Evolutionary conservation across 1,140 invertebrate genomes (phyloP).

Genomic region (Lucilia cuprina): DNA sequence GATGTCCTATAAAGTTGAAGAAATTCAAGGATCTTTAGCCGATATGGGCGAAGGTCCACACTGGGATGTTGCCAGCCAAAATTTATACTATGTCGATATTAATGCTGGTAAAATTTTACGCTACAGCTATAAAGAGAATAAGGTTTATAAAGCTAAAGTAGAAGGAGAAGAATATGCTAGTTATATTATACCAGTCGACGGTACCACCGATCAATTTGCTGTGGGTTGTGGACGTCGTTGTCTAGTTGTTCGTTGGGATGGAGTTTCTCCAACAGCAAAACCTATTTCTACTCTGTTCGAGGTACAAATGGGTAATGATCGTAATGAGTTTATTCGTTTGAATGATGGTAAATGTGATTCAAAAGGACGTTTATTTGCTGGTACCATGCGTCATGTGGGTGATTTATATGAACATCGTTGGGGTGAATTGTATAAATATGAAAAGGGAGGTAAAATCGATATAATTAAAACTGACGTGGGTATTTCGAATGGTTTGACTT

Average conservation of each 20-base stretch:
- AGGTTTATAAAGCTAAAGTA: slow-evolving; percentile 63
- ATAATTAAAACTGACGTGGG: slow-evolving; percentile 65
- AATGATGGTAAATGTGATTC: slow-evolving; percentile 92
- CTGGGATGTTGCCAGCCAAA: slow-evolving; percentile 71
- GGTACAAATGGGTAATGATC: slow-evolving; percentile 68
- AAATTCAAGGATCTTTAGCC: slow-evolving; percentile 52
- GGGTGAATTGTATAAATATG: slow-evolving; percentile 63
- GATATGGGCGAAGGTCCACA: slow-evolving; percentile 71
- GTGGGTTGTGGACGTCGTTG: slow-evolving; percentile 71
- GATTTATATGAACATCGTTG: slow-evolving; percentile 65
- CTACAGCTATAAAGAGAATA: slow-evolving; percentile 66
- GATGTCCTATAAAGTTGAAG: slow-evolving; percentile 60
- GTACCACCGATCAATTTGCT: slow-evolving; percentile 68
- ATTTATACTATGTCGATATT: slow-evolving; percentile 75
- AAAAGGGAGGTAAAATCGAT: slow-evolving; percentile 71
- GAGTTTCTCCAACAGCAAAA: slow-evolving; percentile 64
- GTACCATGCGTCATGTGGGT: slow-evolving; percentile 71
- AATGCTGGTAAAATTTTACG: slow-evolving; percentile 66
- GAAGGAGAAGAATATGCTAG: slow-evolving; percentile 64
- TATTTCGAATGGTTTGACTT: slow-evolving; percentile 84
- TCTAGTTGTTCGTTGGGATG: slow-evolving; percentile 74
- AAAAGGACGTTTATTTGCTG: slow-evolving; percentile 72
- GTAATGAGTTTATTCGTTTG: slow-evolving; percentile 69
- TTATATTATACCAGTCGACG: slow-evolving; percentile 75
- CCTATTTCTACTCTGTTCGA: slow-evolving; percentile 65